A percentile compares a stretch with the other conserved stretches of the same genome.
Evolutionary conservation across 1,140 invertebrate species (phyloP).

Genomic region (Scaptodrosophila lebanonensis): DNA sequence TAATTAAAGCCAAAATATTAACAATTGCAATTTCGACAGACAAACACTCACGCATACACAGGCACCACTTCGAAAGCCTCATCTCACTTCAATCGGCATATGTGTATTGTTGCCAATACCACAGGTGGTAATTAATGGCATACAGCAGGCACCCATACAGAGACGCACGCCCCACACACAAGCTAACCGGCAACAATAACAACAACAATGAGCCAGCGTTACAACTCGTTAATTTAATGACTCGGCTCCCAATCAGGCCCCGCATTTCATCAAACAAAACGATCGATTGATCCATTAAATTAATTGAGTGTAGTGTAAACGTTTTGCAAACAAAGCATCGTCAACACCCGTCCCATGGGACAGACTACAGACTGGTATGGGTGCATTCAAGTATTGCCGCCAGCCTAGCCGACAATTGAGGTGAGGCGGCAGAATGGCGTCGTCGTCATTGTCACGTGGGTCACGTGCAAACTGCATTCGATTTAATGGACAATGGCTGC

Average conservation of each 20-base stretch:
- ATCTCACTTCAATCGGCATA: background rate
- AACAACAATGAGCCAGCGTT: too few relatives aligned
- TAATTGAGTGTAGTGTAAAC: conserved; percentile 66
- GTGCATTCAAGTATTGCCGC: too few relatives aligned
- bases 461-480: conserved; percentile 41
- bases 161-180: conserved; percentile 10
- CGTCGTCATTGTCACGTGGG: conserved; percentile 44
- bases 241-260: conserved; percentile 17
- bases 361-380: too few relatives aligned
- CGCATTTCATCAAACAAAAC: conserved; percentile 28
- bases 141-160: background rate
- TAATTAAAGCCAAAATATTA: too few relatives aligned
- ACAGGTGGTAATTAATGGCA: conserved; percentile 39
- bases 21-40: too few relatives aligned
- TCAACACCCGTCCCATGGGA: conserved; percentile 1
- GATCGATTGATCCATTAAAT: conserved; percentile 73
- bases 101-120: too few relatives aligned
- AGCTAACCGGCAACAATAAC: too few relatives aligned
- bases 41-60: too few relatives aligned
- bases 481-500: conserved; percentile 47
- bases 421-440: too few relatives aligned
- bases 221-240: conserved; percentile 36
- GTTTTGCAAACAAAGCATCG: conserved; percentile 37
- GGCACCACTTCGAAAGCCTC: too few relatives aligned
- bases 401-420: too few relatives aligned